Conservation (phyloP, 2,113 vertebrate genomes). For the Recurvirostra avosetta region DNA sequence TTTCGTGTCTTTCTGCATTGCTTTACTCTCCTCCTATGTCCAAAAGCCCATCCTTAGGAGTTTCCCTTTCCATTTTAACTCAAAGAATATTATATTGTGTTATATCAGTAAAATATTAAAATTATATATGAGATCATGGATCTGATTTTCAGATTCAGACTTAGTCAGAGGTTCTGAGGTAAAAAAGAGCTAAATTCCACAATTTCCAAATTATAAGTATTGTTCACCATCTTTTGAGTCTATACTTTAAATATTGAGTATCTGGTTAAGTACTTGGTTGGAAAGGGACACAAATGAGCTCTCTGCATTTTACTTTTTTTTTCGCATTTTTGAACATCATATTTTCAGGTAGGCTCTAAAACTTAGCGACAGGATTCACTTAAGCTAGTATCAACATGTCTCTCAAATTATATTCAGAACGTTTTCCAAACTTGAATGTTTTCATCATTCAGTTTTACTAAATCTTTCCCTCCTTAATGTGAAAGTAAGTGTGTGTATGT, state of each 20-base stretch:
- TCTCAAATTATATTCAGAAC: background rate
- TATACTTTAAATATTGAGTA: background rate
- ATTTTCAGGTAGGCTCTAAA: background rate
- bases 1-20: background rate
- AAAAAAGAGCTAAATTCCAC: background rate
- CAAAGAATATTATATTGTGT: background rate
- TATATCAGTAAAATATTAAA: background rate
- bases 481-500: background rate
- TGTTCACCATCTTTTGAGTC: background rate
- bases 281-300: background rate
- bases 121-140: background rate
- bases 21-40: background rate
- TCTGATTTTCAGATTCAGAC: background rate
- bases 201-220: background rate
- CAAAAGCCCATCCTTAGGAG: background rate
- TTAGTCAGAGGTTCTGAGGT: background rate
- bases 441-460: background rate
- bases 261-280: background rate
- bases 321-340: background rate
- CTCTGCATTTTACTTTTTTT: background rate
- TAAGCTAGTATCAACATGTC: background rate
- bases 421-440: background rate
- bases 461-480: background rate
- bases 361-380: background rate
- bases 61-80: background rate